Conservation (phyloP, 2,797 vertebrate species). For the Chromis chromis region DNA sequence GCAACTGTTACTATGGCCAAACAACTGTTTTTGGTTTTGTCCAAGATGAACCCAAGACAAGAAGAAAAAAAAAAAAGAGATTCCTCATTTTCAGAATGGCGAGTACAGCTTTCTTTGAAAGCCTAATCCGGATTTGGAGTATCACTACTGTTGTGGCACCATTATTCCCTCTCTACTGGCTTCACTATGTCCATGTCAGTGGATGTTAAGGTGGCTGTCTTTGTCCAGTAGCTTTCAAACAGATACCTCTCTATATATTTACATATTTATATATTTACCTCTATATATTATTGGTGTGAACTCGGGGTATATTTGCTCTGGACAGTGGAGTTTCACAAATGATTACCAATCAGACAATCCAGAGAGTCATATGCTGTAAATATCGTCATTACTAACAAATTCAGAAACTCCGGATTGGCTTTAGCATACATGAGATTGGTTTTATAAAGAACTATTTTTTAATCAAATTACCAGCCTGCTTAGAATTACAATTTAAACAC, state of each 20-base stretch:
- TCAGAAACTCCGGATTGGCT: conserved; percentile 66
- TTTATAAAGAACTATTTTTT: conserved; percentile 76
- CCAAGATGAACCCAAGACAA: conserved; percentile 94
- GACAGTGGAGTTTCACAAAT: conserved; percentile 24
- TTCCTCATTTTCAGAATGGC: conserved; percentile 29
- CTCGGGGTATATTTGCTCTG: conserved; percentile 11
- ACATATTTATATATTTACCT: no score
- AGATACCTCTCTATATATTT: no score
- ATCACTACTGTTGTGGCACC: conserved; percentile 31
- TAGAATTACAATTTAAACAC: conserved; percentile 67
- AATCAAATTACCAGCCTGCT: conserved; percentile 77
- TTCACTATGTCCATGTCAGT: conserved; percentile 26
- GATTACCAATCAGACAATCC: conserved; percentile 33
- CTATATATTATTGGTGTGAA: conserved; percentile 27
- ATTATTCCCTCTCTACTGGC: conserved; percentile 7
- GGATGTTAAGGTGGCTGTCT: conserved; percentile 33
- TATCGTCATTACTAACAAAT: conserved; percentile 41
- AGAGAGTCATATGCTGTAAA: conserved; percentile 35
- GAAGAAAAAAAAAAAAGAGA: no score
- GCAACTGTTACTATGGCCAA: not conserved
- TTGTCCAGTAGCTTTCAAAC: conserved; percentile 40
- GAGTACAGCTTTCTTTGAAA: conserved; percentile 69
- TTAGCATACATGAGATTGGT: conserved; percentile 81
- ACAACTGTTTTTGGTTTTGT: conserved; percentile 87
- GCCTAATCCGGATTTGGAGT: conserved; percentile 61